Percentiles rank a stretch among this genome's conserved stretches.
phyloP scores from a whole-genome alignment of 2,888 invertebrate genomes.

The Beris chalybata region DNA sequence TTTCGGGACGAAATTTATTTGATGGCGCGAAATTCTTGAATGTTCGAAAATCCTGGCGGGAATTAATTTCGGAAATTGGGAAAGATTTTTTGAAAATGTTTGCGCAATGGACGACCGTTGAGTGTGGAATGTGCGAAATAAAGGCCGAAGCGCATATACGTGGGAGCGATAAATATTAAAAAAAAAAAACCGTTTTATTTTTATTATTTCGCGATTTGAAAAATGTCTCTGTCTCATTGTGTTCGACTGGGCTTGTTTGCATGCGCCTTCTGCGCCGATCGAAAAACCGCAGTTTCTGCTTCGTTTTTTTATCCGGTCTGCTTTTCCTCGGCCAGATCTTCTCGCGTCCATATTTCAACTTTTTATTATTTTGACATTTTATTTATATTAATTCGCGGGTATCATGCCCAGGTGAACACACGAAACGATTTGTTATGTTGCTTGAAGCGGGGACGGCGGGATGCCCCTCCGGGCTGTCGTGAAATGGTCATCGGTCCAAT shows the following conservation, averaged over 20 bases:
- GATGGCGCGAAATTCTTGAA: slow-evolving; percentile 1
- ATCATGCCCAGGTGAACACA: slow-evolving; percentile 31
- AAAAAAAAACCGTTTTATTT: too few relatives aligned
- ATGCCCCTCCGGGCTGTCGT: too few relatives aligned
- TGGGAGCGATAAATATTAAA: too few relatives aligned
- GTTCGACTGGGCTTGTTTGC: background rate
- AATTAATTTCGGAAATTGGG: slow-evolving; percentile 7
- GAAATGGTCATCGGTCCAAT: too few relatives aligned
- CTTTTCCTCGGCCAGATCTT: slow-evolving; percentile 21
- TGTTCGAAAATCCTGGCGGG: slow-evolving; percentile 16
- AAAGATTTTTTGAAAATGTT: background rate
- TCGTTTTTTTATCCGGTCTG: background rate
- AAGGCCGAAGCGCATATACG: background rate
- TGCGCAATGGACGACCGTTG: background rate
- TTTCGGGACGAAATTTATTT: slow-evolving; percentile 15
- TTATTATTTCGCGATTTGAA: background rate
- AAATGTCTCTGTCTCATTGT: background rate
- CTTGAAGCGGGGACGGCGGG: background rate
- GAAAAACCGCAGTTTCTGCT: background rate
- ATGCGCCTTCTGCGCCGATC: too few relatives aligned
- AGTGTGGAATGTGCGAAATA: background rate
- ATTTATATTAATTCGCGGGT: slow-evolving; percentile 33
- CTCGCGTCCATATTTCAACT: slow-evolving; percentile 32
- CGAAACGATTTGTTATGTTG: slow-evolving; percentile 29
- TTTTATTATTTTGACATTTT: slow-evolving; percentile 34